These are phyloP conservation scores for Metellina segmentata DNA, from an alignment of 2,888 invertebrate species.

Conservation along the genomic window DNA sequence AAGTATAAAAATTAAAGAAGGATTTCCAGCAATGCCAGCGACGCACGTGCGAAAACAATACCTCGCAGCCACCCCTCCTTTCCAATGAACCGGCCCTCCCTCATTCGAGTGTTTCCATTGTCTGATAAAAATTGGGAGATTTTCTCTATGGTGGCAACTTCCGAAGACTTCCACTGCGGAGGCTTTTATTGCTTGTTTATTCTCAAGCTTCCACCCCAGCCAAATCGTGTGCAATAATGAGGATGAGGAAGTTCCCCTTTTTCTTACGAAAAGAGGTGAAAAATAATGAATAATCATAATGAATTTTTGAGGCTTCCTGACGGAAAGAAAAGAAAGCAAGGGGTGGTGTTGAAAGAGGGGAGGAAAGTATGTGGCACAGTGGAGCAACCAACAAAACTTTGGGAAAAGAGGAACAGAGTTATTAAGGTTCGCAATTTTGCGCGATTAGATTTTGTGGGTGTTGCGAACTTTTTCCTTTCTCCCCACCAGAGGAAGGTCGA, in stretches of 20 bases:
- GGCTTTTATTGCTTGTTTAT: slow-evolving; percentile 73
- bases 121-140: slow-evolving; percentile 72
- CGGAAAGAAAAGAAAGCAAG: background rate
- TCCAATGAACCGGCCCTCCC: slow-evolving; percentile 38
- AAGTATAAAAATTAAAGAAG: slow-evolving; percentile 6
- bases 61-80: background rate
- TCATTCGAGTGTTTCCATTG: slow-evolving; percentile 73
- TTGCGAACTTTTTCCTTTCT: slow-evolving; percentile 30
- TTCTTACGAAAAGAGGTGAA: slow-evolving; percentile 29
- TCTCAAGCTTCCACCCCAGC: slow-evolving; percentile 37
- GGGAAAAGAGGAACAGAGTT: slow-evolving; percentile 42
- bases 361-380: slow-evolving; percentile 33
- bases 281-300: slow-evolving; percentile 75
- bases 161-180: slow-evolving; percentile 34
- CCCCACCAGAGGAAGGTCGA: background rate
- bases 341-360: background rate
- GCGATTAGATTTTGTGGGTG: slow-evolving; percentile 72
- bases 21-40: slow-evolving; percentile 9
- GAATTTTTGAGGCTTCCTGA: slow-evolving; percentile 52
- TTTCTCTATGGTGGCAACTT: slow-evolving; percentile 44
- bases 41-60: slow-evolving; percentile 75
- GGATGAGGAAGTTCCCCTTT: slow-evolving; percentile 24
- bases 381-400: background rate
- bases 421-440: slow-evolving; percentile 69
- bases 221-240: slow-evolving; percentile 61